phyloP scores from a whole-genome alignment of 2,888 invertebrate genomes.

The Clistopyga incitator region DNA sequence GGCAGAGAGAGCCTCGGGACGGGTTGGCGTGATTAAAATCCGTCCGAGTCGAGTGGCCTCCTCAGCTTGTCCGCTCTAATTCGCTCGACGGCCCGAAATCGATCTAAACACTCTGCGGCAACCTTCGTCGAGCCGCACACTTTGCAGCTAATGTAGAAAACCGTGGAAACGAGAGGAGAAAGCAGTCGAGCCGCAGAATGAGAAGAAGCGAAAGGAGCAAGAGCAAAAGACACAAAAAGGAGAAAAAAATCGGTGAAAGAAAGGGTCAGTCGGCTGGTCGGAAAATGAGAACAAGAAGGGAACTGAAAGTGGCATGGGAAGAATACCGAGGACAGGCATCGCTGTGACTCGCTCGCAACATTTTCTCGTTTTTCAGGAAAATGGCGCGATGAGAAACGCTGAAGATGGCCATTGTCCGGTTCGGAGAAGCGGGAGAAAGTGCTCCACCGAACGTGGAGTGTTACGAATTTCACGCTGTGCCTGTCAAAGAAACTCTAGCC shows the following conservation, averaged over 20 bases:
- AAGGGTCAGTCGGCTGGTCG: constrained; percentile 16
- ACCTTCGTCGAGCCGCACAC: constrained; percentile 15
- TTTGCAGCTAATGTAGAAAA: background rate
- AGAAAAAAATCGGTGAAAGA: background rate
- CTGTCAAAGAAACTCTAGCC: constrained; percentile 23
- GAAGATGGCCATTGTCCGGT: constrained; percentile 28
- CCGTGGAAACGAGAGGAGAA: constrained; percentile 5
- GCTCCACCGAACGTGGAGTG: background rate
- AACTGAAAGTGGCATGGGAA: background rate
- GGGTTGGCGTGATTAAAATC: constrained; percentile 52
- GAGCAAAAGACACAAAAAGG: background rate
- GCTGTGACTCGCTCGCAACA: background rate
- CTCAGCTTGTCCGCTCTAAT: constrained; percentile 53
- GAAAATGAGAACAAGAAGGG: constrained; percentile 10
- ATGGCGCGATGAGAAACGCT: background rate
- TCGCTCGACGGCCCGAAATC: constrained; percentile 56
- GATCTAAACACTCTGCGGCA: constrained; percentile 43
- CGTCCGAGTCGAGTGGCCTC: constrained; percentile 48
- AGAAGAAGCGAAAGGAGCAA: background rate
- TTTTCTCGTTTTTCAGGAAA: background rate
- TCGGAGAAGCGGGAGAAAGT: background rate
- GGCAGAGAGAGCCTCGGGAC: constrained; percentile 7
- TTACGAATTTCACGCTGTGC: constrained; percentile 16
- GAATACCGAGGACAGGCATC: background rate
- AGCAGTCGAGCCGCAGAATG: background rate